phyloP scores from a whole-genome alignment of 1,140 invertebrate genomes.

The Dendrolimus kikuchii region DNA sequence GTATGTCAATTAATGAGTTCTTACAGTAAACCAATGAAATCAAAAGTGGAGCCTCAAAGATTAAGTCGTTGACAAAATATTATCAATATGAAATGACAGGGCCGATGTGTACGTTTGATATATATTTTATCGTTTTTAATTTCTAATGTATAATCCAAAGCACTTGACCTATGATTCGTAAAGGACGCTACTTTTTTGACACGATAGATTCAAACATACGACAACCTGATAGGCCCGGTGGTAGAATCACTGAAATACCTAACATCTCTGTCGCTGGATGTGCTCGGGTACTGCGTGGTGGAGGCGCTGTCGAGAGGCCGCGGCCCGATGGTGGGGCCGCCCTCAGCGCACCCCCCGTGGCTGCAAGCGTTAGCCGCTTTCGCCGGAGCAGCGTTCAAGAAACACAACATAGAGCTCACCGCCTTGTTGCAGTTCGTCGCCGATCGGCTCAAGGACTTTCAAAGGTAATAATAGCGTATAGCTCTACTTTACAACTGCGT shows the following conservation, averaged over 20 bases:
- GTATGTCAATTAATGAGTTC: too few species aligned
- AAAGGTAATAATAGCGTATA: too few species aligned
- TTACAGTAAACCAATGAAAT: neutral
- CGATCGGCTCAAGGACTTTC: conserved; percentile 96
- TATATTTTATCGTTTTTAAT: too few species aligned
- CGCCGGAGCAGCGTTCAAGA: conserved; percentile 96
- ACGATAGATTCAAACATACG: conserved; percentile 96
- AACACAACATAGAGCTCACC: conserved; percentile 96
- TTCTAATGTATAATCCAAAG: too few species aligned
- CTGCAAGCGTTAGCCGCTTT: conserved; percentile 95
- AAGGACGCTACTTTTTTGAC: too few species aligned
- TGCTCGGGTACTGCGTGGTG: conserved; percentile 95
- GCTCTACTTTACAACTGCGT: too few species aligned
- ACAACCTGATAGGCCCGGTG: conserved; percentile 97
- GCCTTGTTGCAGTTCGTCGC: conserved; percentile 97
- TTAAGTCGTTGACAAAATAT: too few species aligned
- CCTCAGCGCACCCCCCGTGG: conserved; percentile 91
- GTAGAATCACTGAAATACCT: conserved; percentile 98
- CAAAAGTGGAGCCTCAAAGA: neutral
- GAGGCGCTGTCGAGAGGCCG: conserved; percentile 88
- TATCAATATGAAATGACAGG: too few species aligned
- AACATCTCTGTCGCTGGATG: conserved; percentile 96
- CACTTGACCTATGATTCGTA: too few species aligned
- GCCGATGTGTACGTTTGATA: too few species aligned
- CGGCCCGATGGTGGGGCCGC: conserved; percentile 83